Evolutionary conservation across 2,888 invertebrate species (phyloP).

Genomic region (Eremobia ochroleuca): DNA sequence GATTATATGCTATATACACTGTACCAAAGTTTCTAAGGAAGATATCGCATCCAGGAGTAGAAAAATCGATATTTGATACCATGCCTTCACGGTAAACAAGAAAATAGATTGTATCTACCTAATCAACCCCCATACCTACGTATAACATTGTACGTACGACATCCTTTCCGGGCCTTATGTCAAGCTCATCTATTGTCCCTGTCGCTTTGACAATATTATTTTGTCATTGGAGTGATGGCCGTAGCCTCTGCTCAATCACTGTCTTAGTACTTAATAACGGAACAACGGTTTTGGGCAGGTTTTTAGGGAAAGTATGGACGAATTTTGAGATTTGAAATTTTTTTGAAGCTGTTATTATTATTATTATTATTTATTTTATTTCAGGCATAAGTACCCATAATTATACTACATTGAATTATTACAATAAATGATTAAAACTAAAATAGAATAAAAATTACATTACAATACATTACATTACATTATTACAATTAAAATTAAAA

Average conservation of each 20-base stretch:
- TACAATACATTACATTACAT: too few species aligned
- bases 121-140: constrained; percentile 37
- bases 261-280: constrained; percentile 52
- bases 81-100: constrained; percentile 21
- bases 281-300: constrained; percentile 27
- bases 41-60: constrained; percentile 5
- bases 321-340: not conserved
- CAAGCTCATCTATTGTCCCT: constrained; percentile 56
- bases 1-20: too few species aligned
- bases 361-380: too few species aligned
- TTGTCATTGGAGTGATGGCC: constrained; percentile 42
- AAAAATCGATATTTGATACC: constrained; percentile 29
- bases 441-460: too few species aligned
- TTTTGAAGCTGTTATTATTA: too few species aligned
- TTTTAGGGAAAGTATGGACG: constrained; percentile 19
- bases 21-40: not conserved
- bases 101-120: constrained; percentile 47
- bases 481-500: too few species aligned
- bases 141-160: constrained; percentile 35
- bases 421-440: too few species aligned
- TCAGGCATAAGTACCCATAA: too few species aligned
- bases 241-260: constrained; percentile 53
- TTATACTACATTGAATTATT: too few species aligned
- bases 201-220: constrained; percentile 57
- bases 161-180: constrained; percentile 55